Evolutionary conservation across 2,113 vertebrate genomes (phyloP).

Genomic region (Sinocyclocheilus anophthalmus): DNA sequence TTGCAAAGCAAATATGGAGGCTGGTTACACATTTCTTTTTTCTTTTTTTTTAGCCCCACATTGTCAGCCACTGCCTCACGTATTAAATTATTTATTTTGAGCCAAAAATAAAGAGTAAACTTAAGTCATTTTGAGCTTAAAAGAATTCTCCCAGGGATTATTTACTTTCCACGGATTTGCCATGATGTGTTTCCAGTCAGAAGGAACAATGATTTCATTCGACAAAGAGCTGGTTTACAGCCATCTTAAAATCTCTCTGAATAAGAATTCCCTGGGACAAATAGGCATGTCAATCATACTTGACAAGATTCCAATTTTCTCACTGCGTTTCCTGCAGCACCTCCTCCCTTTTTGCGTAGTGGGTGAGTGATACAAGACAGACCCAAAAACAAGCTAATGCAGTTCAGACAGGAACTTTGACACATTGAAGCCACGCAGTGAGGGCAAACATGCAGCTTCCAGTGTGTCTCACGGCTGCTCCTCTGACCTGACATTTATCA

Average conservation of each 20-base stretch:
- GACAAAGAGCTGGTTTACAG: constrained; percentile 63
- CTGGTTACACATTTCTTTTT: constrained; percentile 43
- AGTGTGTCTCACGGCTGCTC: constrained; percentile 66
- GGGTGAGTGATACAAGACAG: constrained; percentile 61
- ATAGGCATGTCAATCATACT: constrained; percentile 71
- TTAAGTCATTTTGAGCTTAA: constrained; percentile 66
- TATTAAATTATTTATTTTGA: constrained; percentile 72
- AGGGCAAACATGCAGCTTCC: constrained; percentile 65
- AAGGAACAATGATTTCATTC: constrained; percentile 68
- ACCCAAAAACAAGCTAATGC: constrained; percentile 62
- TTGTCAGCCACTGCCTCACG: constrained; percentile 50
- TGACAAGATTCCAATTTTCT: constrained; percentile 75
- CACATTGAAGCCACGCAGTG: constrained; percentile 65
- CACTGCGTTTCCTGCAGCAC: constrained; percentile 65
- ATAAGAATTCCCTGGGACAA: constrained; percentile 71
- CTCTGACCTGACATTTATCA: constrained; percentile 68
- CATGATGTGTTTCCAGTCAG: constrained; percentile 61
- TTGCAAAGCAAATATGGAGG: constrained; percentile 37
- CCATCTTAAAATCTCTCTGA: constrained; percentile 71
- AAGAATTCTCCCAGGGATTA: constrained; percentile 69
- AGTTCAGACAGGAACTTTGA: constrained; percentile 70
- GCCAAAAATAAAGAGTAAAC: constrained; percentile 66
- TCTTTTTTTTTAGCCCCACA: constrained; percentile 50
- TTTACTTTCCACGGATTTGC: constrained; percentile 67
- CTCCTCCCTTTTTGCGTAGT: constrained; percentile 56